Evolutionary conservation across 1,140 invertebrate genomes (phyloP), one percentile per base, ranked within the genome.

Genomic region (Cepaea nemoralis): DNA sequence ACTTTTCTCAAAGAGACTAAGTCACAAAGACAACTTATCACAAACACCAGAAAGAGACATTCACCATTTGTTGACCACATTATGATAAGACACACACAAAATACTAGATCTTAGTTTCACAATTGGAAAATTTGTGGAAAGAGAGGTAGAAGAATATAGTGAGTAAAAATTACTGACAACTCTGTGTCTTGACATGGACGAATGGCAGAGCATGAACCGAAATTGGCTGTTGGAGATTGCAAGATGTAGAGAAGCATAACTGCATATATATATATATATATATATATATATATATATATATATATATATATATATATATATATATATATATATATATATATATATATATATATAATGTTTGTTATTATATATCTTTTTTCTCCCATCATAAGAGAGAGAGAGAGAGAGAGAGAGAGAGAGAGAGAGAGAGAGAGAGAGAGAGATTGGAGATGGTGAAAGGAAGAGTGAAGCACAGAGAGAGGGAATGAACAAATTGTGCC

Each of bases 241-340:
- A n/a, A n/a, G n/a, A n/a, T n/a, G n/a, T n/a, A n/a, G n/a, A n/a
- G n/a, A n/a, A n/a, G n/a, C n/a, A n/a, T n/a, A n/a, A n/a, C n/a
- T n/a, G n/a, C n/a, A n/a, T n/a, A n/a, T n/a, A n/a, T n/a, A n/a
- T n/a, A n/a, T n/a, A n/a, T 69, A 69, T 69, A 69, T 69, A 69
- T 69, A 69, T 69, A 69, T 69, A 69, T 69, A 69, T 69, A 69
- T 69, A 69, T 69, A 69, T 69, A 69, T 69, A 69, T 69, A 69
- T 69, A 69, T 69, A 69, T 69, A 69, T 69, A 69, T 69, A 19
- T 14, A 14, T 19, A 31, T 69, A 14, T 69, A 14, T 69, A 14
- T 31, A 19, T 31, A 69, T 31, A 14, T 69, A 69, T 69, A n/a
- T n/a, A 55, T n/a, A 14, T n/a, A 14, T 55, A 16, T n/a, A n/a